phyloP scores from a whole-genome alignment of 2,797 vertebrate genomes.

The Neoniphon sammara region DNA sequence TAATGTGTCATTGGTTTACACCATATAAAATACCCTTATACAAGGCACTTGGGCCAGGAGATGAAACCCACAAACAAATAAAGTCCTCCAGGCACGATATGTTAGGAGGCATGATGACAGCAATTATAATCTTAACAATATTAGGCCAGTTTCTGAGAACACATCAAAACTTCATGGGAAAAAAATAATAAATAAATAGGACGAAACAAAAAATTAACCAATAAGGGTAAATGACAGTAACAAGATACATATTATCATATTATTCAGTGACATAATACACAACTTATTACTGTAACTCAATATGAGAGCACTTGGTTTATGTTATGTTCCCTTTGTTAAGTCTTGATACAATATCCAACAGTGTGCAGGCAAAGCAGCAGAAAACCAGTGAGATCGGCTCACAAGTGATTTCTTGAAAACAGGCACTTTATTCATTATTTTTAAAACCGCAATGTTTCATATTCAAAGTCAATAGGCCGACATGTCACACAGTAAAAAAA shows the following conservation, averaged over 20 bases:
- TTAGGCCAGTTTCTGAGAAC: constrained; percentile 20
- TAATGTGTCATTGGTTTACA: constrained; percentile 24
- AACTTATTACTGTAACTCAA: background rate
- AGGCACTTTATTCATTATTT: constrained; percentile 64
- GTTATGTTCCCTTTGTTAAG: constrained; percentile 29
- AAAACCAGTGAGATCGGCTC: constrained; percentile 17
- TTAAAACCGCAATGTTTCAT: constrained; percentile 23
- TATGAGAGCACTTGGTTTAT: constrained; percentile 37
- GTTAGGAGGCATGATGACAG: constrained; percentile 23
- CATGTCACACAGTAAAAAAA: constrained; percentile 25
- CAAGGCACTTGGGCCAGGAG: constrained; percentile 51
- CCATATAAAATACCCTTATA: background rate
- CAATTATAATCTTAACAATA: constrained; percentile 28
- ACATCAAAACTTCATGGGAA: constrained; percentile 13
- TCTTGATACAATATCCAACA: constrained; percentile 14
- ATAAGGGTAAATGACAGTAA: constrained; percentile 37
- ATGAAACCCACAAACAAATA: constrained; percentile 43
- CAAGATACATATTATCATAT: constrained; percentile 37
- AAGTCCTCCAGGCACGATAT: constrained; percentile 17
- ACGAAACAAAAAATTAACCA: background rate
- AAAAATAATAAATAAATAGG: background rate
- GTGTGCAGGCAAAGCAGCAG: background rate
- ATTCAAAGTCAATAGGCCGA: constrained; percentile 24
- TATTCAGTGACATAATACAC: constrained; percentile 11
- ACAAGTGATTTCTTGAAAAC: constrained; percentile 29